Evolutionary conservation across 2,113 vertebrate genomes (phyloP).

Genomic region (Charina bottae): DNA sequence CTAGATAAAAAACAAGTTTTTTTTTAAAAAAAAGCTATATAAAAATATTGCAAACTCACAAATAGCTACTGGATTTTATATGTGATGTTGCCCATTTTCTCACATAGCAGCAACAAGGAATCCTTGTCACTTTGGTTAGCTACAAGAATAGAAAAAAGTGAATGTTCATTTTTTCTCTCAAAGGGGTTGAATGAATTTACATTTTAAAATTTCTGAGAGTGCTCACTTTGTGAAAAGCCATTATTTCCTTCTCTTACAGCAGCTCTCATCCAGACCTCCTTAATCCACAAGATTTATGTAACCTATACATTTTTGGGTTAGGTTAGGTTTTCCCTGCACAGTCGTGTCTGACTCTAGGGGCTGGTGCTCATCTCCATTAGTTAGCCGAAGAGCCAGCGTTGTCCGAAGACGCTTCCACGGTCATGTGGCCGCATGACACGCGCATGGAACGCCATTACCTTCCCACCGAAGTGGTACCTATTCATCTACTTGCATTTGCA

Average conservation of each 20-base stretch:
- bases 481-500: too few species aligned
- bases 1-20: background rate
- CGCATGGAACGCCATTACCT: too few species aligned
- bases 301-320: slow-evolving; percentile 57
- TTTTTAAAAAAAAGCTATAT: background rate
- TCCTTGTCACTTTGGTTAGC: accelerated
- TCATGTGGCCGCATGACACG: too few species aligned
- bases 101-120: background rate
- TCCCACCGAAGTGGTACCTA: too few species aligned
- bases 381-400: too few species aligned
- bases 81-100: background rate
- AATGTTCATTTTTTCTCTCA: slow-evolving; percentile 38
- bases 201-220: slow-evolving; percentile 1
- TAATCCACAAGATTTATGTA: slow-evolving; percentile 62
- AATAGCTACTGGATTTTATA: slow-evolving; percentile 23
- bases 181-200: slow-evolving; percentile 23
- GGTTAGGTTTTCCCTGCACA: too few species aligned
- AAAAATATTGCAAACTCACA: background rate
- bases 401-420: too few species aligned
- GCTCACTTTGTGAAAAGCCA: slow-evolving; percentile 27
- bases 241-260: slow-evolving; percentile 27
- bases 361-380: too few species aligned
- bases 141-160: background rate
- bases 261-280: slow-evolving; percentile 43
- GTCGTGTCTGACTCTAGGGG: too few species aligned